These are phyloP conservation scores for Megaceryle torquata DNA, from an alignment of 2,113 vertebrate species.

Conservation along the genomic window DNA sequence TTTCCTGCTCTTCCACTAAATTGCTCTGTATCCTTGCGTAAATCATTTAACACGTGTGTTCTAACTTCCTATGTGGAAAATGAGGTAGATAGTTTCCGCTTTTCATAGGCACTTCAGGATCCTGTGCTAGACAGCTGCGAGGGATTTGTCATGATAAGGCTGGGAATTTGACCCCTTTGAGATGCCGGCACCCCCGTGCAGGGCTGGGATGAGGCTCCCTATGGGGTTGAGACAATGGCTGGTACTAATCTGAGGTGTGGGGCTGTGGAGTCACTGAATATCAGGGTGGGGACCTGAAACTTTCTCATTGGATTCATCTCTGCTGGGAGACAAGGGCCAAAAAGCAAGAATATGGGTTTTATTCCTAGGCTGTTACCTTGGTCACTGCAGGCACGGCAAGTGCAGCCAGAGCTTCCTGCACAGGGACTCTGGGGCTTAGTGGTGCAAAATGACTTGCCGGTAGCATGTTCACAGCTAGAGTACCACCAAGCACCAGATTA, in stretches of 20 bases:
- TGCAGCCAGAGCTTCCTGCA: background rate
- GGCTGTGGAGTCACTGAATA: background rate
- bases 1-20: background rate
- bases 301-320: background rate
- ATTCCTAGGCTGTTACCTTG: rapidly evolving
- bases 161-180: background rate
- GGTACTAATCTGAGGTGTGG: background rate
- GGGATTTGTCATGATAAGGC: background rate
- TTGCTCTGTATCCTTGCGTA: background rate
- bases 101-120: background rate
- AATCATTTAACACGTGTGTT: slow-evolving; percentile 44
- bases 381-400: rapidly evolving
- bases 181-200: background rate
- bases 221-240: background rate
- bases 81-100: background rate
- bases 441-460: background rate
- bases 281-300: background rate
- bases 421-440: background rate
- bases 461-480: background rate
- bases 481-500: background rate
- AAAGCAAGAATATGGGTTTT: background rate
- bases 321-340: background rate
- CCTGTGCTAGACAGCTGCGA: background rate
- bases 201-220: background rate
- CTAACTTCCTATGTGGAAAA: slow-evolving; percentile 54